These are phyloP conservation scores for Ophion obscuratus DNA, from an alignment of 2,888 invertebrate genomes.

Conservation along the genomic window DNA sequence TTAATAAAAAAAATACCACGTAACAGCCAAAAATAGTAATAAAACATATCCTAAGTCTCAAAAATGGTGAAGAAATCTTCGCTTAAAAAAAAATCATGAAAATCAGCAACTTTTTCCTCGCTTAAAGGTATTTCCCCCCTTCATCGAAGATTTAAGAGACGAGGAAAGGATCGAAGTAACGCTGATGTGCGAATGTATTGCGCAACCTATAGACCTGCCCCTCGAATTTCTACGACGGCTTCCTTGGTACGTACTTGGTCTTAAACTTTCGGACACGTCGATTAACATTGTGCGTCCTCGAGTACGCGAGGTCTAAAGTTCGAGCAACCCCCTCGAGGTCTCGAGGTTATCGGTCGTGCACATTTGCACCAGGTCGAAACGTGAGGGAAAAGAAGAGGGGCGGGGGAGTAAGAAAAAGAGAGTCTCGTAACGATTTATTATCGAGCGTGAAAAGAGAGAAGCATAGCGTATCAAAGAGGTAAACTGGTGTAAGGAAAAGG, in stretches of 20 bases:
- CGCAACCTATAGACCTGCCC: neutral
- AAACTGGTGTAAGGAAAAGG: constrained; percentile 36
- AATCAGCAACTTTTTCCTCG: no score
- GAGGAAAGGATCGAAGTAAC: neutral
- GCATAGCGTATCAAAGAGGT: constrained; percentile 29
- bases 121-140: no score
- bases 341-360: constrained; percentile 61
- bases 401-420: neutral
- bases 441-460: constrained; percentile 45
- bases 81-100: no score
- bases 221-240: constrained; percentile 23
- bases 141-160: neutral
- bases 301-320: constrained; percentile 50
- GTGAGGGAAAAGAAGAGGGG: neutral
- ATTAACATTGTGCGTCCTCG: neutral
- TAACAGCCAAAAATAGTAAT: no score
- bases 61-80: no score
- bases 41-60: no score
- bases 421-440: constrained; percentile 53
- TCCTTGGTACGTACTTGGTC: neutral
- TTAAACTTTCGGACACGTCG: constrained; percentile 8
- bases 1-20: no score
- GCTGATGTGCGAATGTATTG: constrained; percentile 5
- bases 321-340: constrained; percentile 62
- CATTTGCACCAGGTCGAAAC: constrained; percentile 23